Conservation (phyloP, 2,797 vertebrate genomes). For the Sebastes melanostomus region DNA sequence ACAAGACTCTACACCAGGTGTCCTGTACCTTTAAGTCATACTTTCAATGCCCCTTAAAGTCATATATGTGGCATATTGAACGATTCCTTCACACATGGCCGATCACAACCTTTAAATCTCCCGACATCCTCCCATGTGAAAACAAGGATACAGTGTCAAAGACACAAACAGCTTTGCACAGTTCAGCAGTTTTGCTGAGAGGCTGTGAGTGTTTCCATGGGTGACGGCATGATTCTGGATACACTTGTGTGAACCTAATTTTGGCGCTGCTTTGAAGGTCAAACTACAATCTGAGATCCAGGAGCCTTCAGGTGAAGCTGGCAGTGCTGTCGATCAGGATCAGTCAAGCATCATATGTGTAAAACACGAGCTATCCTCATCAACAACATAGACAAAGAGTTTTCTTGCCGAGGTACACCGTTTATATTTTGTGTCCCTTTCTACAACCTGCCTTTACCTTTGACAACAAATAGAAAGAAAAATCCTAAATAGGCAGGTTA, state of each 20-base stretch:
- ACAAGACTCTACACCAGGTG: background rate
- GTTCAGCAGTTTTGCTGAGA: slow-evolving; percentile 21
- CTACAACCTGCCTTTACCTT: background rate
- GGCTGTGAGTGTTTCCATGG: slow-evolving; percentile 2
- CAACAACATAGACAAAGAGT: background rate
- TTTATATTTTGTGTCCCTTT: background rate
- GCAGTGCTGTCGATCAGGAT: background rate
- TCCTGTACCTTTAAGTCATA: slow-evolving; percentile 5
- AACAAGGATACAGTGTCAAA: background rate
- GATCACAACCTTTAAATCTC: slow-evolving; percentile 20
- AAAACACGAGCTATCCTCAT: background rate
- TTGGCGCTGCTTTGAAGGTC: slow-evolving; percentile 36
- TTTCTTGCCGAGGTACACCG: too few species aligned
- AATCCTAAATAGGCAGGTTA: background rate
- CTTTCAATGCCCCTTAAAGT: background rate
- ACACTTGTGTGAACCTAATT: slow-evolving; percentile 1
- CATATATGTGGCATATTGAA: background rate
- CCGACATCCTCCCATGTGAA: background rate
- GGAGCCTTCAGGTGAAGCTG: slow-evolving; percentile 9
- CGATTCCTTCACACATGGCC: background rate
- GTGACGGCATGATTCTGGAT: slow-evolving; percentile 23
- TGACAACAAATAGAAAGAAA: background rate
- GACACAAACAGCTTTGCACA: slow-evolving; percentile 7
- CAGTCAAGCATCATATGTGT: background rate
- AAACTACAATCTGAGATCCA: slow-evolving; percentile 1